These are phyloP conservation scores for Ceratina calcarata DNA, from an alignment of 1,140 invertebrate genomes.

Conservation along the genomic window DNA sequence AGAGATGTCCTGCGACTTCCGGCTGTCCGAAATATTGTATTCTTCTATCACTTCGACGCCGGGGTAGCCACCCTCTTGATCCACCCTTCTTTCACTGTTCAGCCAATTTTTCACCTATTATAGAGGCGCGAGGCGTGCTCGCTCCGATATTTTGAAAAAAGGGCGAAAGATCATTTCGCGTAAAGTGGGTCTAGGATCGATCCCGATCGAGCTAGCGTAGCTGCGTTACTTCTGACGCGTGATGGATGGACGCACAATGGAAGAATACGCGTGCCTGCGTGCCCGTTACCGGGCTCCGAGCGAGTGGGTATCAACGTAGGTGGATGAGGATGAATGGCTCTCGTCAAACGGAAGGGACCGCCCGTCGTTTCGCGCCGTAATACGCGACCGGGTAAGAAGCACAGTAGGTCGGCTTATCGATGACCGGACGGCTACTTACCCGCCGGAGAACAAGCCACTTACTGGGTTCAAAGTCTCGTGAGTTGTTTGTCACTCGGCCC, in stretches of 20 bases:
- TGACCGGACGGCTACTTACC: constrained; percentile 74
- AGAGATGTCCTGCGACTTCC: constrained; percentile 25
- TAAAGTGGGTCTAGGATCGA: constrained; percentile 36
- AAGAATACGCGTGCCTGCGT: constrained; percentile 73
- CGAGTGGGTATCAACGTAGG: constrained; percentile 76
- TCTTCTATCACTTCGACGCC: too few species aligned
- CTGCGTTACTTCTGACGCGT: constrained; percentile 72
- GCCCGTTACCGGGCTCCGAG: constrained; percentile 56
- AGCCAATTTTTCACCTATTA: not conserved
- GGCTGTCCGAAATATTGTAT: not conserved
- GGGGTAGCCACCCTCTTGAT: not conserved
- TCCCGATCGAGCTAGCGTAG: constrained; percentile 51
- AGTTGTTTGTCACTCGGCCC: constrained; percentile 42
- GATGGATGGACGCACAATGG: constrained; percentile 76
- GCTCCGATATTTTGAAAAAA: not conserved
- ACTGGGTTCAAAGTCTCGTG: constrained; percentile 40
- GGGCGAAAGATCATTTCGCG: not conserved
- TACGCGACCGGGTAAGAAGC: constrained; percentile 73
- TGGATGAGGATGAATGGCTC: constrained; percentile 80
- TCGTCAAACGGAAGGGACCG: constrained; percentile 80
- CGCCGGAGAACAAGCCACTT: constrained; percentile 67
- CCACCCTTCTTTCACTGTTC: not conserved
- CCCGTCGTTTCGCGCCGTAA: constrained; percentile 78
- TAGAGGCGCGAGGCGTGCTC: not conserved
- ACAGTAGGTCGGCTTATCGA: constrained; percentile 74